These are phyloP conservation scores for Tetanocera ferruginea DNA, from an alignment of 2,888 invertebrate genomes.

Conservation along the genomic window DNA sequence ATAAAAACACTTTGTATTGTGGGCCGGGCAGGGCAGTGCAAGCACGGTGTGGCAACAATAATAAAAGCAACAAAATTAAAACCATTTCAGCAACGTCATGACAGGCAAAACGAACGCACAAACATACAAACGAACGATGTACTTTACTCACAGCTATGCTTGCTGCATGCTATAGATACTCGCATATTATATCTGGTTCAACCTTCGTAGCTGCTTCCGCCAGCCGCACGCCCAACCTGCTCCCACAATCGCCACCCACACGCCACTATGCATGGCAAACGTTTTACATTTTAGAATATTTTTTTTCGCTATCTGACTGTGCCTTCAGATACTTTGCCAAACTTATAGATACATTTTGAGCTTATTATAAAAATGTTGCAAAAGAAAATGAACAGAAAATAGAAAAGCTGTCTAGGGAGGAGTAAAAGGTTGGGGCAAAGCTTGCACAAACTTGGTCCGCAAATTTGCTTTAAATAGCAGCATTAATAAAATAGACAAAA, in stretches of 20 bases:
- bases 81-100: neutral
- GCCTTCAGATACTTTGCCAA: conserved; percentile 24
- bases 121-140: neutral
- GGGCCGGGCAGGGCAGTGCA: neutral
- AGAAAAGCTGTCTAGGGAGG: neutral
- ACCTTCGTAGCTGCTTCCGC: too few relatives aligned
- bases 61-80: neutral
- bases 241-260: neutral
- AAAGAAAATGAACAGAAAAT: neutral
- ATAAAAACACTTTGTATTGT: neutral
- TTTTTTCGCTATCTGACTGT: neutral
- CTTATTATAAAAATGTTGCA: conserved; percentile 23
- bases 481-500: neutral
- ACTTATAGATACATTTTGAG: conserved; percentile 34
- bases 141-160: too few relatives aligned
- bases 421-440: too few relatives aligned
- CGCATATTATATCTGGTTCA: too few relatives aligned
- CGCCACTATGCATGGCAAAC: neutral
- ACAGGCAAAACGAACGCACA: neutral
- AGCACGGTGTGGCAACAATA: too few relatives aligned
- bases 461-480: conserved; percentile 8
- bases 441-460: conserved; percentile 9
- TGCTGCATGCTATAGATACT: too few relatives aligned
- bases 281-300: conserved; percentile 11
- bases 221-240: neutral